Evolutionary conservation across 92 coral and sea anemone genomes (phyloP), one percentile per base, ranked within the genome.

Genomic region (Epizoanthus ramosus): DNA sequence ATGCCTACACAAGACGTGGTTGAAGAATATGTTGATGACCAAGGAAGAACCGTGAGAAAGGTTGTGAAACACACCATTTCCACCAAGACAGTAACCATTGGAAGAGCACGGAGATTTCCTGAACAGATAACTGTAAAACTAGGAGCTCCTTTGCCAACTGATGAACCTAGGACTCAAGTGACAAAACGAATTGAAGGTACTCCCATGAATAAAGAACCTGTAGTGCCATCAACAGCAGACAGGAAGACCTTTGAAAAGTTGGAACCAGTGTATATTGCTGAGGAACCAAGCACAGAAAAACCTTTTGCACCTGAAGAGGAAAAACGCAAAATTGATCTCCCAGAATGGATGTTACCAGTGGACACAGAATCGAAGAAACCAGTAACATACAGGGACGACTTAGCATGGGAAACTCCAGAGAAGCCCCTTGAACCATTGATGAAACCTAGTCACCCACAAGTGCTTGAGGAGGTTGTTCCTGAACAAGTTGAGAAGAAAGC

Each of bases 11-110:
- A 86, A 16, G 93, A 81, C 41, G 85, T 73, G 68, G 79, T 87
- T 0, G 87, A 90, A 63, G 91, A 90, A 28, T 90, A 73, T 74
- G 89, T 87, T 58, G 94, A 90, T 61, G 89, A 87, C 17, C 74
- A 87, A 84, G 93, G 93, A 10, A 63, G 91, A 37, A 88, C 81
- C 3, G 91, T 90, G 52, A 43, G 83, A 71, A 79, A 90, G 16
- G 79, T 86, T 64, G 81, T 90, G 22, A 75, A 85, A 14, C 75
- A 85, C 12, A 61, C 88, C 0, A 35, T 80, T 53, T 66, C 89
- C 16, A 87, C 93, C 71, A 6, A 85, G 47, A 68, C 79, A 50
- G 54, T 50, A 50, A 50, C 54, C 54, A 50, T 12, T 50, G 54
- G 12, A 50, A 12, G 54, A 50, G 15, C 10, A 50, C 54, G 54